Conservation (phyloP, 2,888 invertebrate genomes). For the Metalampra italica region DNA sequence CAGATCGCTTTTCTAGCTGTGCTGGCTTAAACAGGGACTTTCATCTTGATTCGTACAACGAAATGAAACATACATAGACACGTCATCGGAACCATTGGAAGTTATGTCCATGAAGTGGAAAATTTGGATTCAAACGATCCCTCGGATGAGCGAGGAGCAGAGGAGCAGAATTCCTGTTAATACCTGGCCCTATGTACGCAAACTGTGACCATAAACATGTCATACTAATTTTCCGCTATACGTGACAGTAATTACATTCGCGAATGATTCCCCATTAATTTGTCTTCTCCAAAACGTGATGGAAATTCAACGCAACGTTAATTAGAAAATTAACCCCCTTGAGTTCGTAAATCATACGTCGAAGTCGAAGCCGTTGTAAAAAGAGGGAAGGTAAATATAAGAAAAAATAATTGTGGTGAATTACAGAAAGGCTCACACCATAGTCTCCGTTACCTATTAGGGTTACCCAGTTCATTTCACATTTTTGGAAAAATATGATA, state of each 20-base stretch:
- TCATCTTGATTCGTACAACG: neutral
- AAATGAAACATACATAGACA: neutral
- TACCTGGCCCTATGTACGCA: neutral
- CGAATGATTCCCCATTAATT: conserved; percentile 34
- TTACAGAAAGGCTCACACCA: no score
- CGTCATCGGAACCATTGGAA: conserved; percentile 11
- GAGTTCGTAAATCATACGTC: neutral
- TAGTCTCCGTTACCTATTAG: no score
- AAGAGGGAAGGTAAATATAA: no score
- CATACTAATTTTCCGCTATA: conserved; percentile 22
- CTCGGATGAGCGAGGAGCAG: neutral
- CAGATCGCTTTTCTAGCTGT: no score
- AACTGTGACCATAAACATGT: conserved; percentile 17
- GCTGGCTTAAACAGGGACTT: no score
- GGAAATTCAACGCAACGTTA: conserved; percentile 15
- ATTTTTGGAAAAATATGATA: no score
- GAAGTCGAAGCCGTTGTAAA: neutral
- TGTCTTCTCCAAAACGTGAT: conserved; percentile 15
- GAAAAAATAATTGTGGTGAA: no score
- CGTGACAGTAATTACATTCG: conserved; percentile 34
- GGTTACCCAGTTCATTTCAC: no score
- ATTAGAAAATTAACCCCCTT: conserved; percentile 4
- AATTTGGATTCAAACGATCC: conserved; percentile 30
- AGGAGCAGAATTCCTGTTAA: neutral
- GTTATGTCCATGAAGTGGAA: conserved; percentile 27